Evolutionary conservation across 2,113 vertebrate genomes (phyloP).

Genomic region (Ellobius talpinus): DNA sequence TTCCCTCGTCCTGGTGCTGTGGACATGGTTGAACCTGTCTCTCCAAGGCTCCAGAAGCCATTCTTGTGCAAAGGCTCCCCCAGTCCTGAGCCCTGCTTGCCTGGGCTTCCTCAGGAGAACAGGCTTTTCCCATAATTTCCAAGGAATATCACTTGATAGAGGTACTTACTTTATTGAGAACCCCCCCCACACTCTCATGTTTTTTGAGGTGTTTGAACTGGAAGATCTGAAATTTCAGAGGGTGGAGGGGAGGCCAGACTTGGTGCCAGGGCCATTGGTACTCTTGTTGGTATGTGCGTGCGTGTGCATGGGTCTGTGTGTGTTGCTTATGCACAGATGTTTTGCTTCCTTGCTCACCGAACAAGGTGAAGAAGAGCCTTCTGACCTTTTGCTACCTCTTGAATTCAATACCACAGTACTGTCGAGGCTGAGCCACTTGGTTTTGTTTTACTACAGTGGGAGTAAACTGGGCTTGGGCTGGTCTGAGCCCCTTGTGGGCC

Average conservation of each 20-base stretch:
- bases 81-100: slow-evolving; percentile 58
- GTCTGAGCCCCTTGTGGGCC: background rate
- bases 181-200: slow-evolving; percentile 81
- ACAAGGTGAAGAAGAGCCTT: slow-evolving; percentile 72
- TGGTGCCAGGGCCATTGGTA: slow-evolving; percentile 90
- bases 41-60: slow-evolving; percentile 68
- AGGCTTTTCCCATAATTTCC: slow-evolving; percentile 85
- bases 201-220: slow-evolving; percentile 95
- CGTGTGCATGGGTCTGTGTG: slow-evolving; percentile 82
- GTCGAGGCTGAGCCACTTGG: slow-evolving; percentile 78
- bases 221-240: slow-evolving; percentile 89
- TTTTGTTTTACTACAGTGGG: slow-evolving; percentile 78
- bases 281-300: slow-evolving; percentile 82
- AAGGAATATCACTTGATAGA: slow-evolving; percentile 88
- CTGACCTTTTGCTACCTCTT: slow-evolving; percentile 96
- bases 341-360: slow-evolving; percentile 79
- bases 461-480: background rate
- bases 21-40: background rate
- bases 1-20: slow-evolving; percentile 37
- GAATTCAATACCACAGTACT: slow-evolving; percentile 92
- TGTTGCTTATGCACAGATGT: slow-evolving; percentile 87
- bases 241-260: slow-evolving; percentile 88
- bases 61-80: slow-evolving; percentile 80
- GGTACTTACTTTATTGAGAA: slow-evolving; percentile 93
- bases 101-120: slow-evolving; percentile 76